Evolutionary conservation across 1,140 invertebrate species (phyloP).

Genomic region (Drosophila pruinosa): DNA sequence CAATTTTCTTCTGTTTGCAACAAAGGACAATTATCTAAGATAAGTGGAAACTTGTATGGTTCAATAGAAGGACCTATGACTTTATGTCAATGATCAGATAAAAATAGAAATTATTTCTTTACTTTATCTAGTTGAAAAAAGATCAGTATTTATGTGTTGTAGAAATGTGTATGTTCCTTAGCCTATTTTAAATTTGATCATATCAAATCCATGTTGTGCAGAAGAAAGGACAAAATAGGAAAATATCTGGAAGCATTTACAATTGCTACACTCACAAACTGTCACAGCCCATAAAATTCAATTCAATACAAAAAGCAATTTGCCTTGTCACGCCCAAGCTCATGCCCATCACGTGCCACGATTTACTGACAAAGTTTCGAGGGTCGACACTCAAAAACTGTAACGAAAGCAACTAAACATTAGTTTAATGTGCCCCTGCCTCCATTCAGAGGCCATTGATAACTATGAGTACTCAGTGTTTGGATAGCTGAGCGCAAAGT

Average conservation of each 20-base stretch:
- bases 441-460: slow-evolving; percentile 44
- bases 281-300: slow-evolving; percentile 77
- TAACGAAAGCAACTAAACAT: slow-evolving; percentile 77
- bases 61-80: not conserved
- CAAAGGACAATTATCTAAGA: not conserved
- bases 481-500: slow-evolving; percentile 63
- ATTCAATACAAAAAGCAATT: slow-evolving; percentile 71
- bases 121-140: not conserved
- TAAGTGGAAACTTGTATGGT: not conserved
- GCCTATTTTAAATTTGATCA: not conserved
- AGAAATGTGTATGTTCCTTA: not conserved
- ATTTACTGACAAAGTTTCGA: slow-evolving; percentile 78
- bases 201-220: not conserved
- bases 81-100: not conserved
- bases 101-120: not conserved
- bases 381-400: slow-evolving; percentile 74
- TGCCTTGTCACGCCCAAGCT: slow-evolving; percentile 59
- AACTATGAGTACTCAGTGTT: slow-evolving; percentile 66
- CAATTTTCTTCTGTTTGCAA: not conserved
- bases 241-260: slow-evolving; percentile 11
- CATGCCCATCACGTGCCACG: slow-evolving; percentile 73
- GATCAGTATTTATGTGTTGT: not conserved
- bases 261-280: slow-evolving; percentile 55
- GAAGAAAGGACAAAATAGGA: not conserved
- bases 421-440: slow-evolving; percentile 64